Percentiles rank a stretch among this genome's conserved stretches.
These are phyloP conservation scores for Brachionichthys hirsutus DNA, from an alignment of 2,113 vertebrate species.

Conservation along the genomic window DNA sequence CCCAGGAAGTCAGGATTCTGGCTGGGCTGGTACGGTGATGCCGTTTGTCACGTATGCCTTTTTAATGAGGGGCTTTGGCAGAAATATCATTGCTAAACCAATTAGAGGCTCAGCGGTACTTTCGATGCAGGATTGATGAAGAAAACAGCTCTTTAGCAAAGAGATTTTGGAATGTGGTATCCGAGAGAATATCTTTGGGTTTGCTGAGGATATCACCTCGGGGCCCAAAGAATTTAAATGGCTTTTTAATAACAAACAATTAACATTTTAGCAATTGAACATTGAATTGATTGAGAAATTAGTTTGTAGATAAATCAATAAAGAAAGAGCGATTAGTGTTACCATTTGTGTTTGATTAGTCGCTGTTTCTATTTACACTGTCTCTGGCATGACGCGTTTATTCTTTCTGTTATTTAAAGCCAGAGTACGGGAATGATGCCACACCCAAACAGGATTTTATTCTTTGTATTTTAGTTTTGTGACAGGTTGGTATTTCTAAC, in stretches of 20 bases:
- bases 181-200: slow-evolving; percentile 3
- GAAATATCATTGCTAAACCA: no score
- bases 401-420: neutral
- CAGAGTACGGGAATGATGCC: neutral
- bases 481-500: no score
- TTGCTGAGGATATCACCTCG: neutral
- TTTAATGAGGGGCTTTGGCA: no score
- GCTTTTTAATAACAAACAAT: neutral
- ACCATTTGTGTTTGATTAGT: slow-evolving; percentile 4
- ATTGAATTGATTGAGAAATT: neutral
- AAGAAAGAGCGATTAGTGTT: neutral
- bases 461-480: no score
- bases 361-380: neutral
- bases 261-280: neutral
- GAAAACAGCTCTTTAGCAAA: slow-evolving; percentile 1
- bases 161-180: no score
- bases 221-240: neutral
- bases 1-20: no score
- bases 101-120: neutral
- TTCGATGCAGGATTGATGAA: neutral
- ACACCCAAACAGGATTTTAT: neutral
- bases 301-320: neutral
- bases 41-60: no score
- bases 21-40: no score
- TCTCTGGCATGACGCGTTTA: neutral